Percentiles rank a stretch among this genome's conserved stretches.
Conservation (phyloP, 2,113 vertebrate species). For the Podilymbus podiceps region DNA sequence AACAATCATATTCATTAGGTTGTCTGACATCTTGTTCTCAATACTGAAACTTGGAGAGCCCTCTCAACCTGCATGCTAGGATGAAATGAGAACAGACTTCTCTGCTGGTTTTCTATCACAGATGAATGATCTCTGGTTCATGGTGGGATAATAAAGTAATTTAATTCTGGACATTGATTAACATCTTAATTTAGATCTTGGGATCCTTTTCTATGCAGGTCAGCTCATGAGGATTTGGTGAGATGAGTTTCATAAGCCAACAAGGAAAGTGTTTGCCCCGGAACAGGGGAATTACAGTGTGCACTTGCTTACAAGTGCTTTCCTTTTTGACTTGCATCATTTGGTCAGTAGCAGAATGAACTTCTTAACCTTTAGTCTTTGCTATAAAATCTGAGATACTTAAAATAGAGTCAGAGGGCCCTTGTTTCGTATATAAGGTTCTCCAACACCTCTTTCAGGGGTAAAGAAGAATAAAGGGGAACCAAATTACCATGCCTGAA, state of each 20-base stretch:
- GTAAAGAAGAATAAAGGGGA: neutral
- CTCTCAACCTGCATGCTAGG: neutral
- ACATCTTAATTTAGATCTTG: conserved; percentile 29
- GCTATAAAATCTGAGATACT: neutral
- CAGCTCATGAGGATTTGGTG: conserved; percentile 13
- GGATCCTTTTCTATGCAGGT: conserved; percentile 48
- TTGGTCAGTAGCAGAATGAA: neutral
- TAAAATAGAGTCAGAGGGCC: neutral
- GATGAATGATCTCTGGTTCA: neutral
- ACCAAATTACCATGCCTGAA: neutral
- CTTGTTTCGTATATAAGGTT: neutral
- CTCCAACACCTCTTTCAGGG: neutral
- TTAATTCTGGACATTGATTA: conserved; percentile 48
- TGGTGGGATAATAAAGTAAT: conserved; percentile 44
- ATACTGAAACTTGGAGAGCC: neutral
- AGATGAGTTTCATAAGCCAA: conserved; percentile 35
- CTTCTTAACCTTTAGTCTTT: neutral
- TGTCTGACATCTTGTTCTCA: neutral
- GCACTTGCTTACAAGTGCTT: neutral
- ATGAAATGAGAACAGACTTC: neutral
- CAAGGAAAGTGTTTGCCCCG: neutral
- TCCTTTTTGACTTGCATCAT: neutral
- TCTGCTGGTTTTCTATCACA: conserved; percentile 9
- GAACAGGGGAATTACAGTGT: neutral
- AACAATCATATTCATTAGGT: neutral